Base-by-base conservation (phyloP, 2,888 invertebrate species). In the Morpho helenor region DNA sequence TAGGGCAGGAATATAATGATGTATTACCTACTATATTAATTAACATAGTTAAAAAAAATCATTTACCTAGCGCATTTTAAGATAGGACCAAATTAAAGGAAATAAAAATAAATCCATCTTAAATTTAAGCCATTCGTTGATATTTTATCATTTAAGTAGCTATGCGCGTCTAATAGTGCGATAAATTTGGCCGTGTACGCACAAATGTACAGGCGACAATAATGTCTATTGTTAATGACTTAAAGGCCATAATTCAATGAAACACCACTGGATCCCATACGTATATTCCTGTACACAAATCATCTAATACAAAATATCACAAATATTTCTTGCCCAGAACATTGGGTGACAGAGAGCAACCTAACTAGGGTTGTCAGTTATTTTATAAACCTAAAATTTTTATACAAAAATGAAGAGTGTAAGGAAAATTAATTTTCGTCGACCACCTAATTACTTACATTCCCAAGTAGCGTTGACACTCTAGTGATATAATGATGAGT, bases 271-370 rank as follows among this genome's bases (percentile, higher is more conserved):
- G 44, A 52, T 56, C 50, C 51, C 52, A 55, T 53, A 52, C 61
- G 49, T 57, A 81, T 78, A 80, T 78, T 74, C 79, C 75, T 79
- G 80, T 77, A 82, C 82, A 87, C 84, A 88, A 87, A 87, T 87
- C 86, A 87, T 84, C 81, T 81, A 82, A 84, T 84, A 86, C 80
- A 85, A 80, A 86, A 84, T 86, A 87, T 87, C 83, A 80, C 84
- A 87, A 87, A 89, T 87, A 90, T 85, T 84, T 84, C 82, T 80
- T 79, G 85, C 80, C 81, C 87, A 85, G 83, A 83, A 84, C 84
- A 82, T 76, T 79, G 80, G 80, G 82, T 84, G 85, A 84, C 83
- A 80, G 74, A 75, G 81, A 54, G 54, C 48, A 54, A 48, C 54
- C 48, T 42, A n/a, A 7, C 2, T 46, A 54, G 54, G 54, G 54